Evolutionary conservation across 2,888 invertebrate genomes (phyloP).

Genomic region (Eilema sororculum): DNA sequence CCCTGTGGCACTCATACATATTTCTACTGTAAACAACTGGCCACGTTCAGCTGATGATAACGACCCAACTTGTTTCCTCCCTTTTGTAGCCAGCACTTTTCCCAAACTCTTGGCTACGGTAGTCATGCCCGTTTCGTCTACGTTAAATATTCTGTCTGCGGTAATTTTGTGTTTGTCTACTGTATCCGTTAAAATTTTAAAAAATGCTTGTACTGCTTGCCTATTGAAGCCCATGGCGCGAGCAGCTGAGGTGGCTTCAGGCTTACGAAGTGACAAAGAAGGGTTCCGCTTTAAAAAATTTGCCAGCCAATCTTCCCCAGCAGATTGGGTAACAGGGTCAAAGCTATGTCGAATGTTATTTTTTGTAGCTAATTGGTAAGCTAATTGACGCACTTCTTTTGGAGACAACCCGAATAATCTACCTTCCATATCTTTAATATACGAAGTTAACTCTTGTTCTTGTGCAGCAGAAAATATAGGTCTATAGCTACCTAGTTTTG

Average conservation of each 20-base stretch:
- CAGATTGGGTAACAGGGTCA: neutral
- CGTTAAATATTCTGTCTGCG: too few species aligned
- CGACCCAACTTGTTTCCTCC: too few species aligned
- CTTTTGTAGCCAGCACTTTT: too few species aligned
- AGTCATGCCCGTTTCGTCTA: too few species aligned
- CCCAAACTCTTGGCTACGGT: too few species aligned
- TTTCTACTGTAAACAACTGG: too few species aligned
- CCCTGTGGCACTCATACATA: too few species aligned
- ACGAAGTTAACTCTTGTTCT: neutral
- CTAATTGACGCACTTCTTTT: conserved; percentile 16
- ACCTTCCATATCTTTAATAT: conserved; percentile 11
- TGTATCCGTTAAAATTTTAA: too few species aligned
- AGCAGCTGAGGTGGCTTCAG: neutral
- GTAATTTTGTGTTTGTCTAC: too few species aligned
- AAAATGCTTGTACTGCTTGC: too few species aligned
- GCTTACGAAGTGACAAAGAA: neutral
- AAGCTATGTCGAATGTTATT: conserved; percentile 10
- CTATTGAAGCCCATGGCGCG: neutral
- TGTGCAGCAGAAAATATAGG: neutral
- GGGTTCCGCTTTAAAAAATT: neutral
- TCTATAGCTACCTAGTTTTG: neutral
- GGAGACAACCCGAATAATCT: conserved; percentile 10
- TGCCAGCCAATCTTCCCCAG: too few species aligned
- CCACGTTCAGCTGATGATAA: too few species aligned
- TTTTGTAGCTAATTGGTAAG: conserved; percentile 9